phyloP scores from a whole-genome alignment of 2,113 vertebrate genomes.

The Nettapus auritus region DNA sequence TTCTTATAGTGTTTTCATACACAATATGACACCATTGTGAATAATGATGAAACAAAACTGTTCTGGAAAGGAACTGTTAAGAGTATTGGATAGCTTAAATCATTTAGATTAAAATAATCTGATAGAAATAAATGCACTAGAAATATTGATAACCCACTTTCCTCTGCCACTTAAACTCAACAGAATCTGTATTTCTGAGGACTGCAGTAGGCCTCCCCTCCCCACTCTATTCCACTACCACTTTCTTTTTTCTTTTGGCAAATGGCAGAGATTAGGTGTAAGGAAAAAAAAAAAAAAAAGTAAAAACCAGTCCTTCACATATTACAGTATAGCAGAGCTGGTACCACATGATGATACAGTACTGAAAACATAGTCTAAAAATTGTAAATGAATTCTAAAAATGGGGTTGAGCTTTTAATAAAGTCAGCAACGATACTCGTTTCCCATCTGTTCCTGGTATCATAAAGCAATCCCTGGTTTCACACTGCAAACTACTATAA shows the following conservation, averaged over 20 bases:
- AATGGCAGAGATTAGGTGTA: background rate
- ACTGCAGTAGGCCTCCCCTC: background rate
- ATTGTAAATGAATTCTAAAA: conserved; percentile 14
- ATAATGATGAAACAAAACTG: background rate
- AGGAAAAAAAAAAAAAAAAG: background rate
- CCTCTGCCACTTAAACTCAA: background rate
- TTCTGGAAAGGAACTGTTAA: background rate
- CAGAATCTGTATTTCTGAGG: background rate
- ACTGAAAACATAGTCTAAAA: conserved; percentile 40
- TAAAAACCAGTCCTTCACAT: background rate
- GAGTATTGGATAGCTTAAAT: background rate
- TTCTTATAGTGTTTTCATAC: background rate
- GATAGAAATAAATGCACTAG: background rate
- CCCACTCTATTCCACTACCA: background rate
- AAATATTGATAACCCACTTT: background rate
- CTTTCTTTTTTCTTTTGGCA: background rate
- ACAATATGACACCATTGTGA: background rate
- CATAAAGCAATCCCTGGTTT: conserved; percentile 18
- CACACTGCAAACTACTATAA: background rate
- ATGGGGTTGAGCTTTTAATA: conserved; percentile 31
- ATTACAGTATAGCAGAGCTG: background rate
- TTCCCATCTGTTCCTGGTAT: conserved; percentile 39
- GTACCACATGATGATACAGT: background rate
- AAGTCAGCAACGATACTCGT: background rate
- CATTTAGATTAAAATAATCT: background rate